Conservation (phyloP, 1,140 invertebrate genomes). For the Eciton burchellii region DNA sequence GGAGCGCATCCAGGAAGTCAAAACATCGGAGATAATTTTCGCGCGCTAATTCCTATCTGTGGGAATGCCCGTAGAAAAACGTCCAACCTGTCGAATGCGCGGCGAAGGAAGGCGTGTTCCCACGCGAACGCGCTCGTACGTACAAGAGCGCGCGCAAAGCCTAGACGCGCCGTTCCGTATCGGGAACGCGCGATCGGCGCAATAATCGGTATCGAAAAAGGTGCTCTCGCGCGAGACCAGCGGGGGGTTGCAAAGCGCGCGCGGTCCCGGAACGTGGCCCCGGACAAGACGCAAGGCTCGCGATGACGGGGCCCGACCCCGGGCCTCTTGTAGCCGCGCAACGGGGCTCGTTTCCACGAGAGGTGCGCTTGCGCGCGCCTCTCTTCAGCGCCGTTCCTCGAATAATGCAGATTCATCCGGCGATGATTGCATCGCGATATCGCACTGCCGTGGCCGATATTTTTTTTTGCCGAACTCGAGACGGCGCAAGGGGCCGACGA, state of each 20-base stretch:
- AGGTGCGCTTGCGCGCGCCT: constrained; percentile 44
- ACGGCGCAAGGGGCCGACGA: not conserved
- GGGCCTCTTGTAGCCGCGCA: constrained; percentile 36
- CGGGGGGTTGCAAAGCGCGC: constrained; percentile 66
- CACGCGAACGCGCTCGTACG: constrained; percentile 57
- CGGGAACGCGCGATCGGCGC: constrained; percentile 64
- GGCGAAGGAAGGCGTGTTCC: constrained; percentile 68
- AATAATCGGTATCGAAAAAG: constrained; percentile 73
- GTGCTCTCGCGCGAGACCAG: constrained; percentile 44
- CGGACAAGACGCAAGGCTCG: constrained; percentile 45
- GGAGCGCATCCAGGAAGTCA: constrained; percentile 17
- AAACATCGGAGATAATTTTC: constrained; percentile 40
- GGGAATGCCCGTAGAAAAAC: constrained; percentile 71
- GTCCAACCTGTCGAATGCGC: constrained; percentile 58
- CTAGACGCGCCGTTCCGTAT: constrained; percentile 59
- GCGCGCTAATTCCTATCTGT: constrained; percentile 61
- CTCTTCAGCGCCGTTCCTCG: constrained; percentile 47
- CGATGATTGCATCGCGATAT: constrained; percentile 75
- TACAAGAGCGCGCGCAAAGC: constrained; percentile 10
- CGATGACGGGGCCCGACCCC: constrained; percentile 56
- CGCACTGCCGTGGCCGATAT: constrained; percentile 52
- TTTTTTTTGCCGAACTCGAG: constrained; percentile 32
- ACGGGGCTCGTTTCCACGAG: constrained; percentile 29
- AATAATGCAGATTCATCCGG: constrained; percentile 75
- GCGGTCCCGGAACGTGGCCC: constrained; percentile 43